A percentile compares a stretch with the other conserved stretches of the same genome.
Evolutionary conservation across 2,888 invertebrate species (phyloP).

Genomic region (Ochropleura leucogaster): DNA sequence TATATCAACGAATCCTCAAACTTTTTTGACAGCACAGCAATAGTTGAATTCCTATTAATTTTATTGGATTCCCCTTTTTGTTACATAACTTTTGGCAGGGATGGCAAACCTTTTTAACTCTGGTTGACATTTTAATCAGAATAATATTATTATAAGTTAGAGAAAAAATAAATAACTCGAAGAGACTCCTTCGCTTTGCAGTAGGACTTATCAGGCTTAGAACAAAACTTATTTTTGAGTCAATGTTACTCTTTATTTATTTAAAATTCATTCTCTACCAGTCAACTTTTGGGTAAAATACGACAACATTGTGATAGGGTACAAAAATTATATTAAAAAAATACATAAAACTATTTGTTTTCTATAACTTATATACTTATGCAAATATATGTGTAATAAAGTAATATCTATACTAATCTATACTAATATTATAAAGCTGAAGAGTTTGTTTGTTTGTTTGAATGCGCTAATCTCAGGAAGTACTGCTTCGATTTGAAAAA

Average conservation of each 20-base stretch:
- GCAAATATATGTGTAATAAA: no score
- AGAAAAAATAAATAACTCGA: background rate
- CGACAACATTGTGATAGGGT: no score
- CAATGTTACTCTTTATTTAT: background rate
- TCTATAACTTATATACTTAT: no score
- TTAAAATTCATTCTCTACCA: no score
- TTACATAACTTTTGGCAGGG: slow-evolving; percentile 27
- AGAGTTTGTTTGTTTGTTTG: no score
- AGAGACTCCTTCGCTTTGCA: background rate
- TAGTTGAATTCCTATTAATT: slow-evolving; percentile 62
- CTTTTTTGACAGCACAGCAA: slow-evolving; percentile 64
- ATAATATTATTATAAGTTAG: background rate
- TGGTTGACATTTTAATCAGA: background rate
- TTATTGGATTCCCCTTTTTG: slow-evolving; percentile 54
- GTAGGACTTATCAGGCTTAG: background rate
- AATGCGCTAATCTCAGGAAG: no score
- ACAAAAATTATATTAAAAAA: no score
- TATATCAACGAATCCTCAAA: slow-evolving; percentile 61
- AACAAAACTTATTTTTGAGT: background rate
- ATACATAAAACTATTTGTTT: no score
- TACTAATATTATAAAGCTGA: no score
- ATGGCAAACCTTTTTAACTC: slow-evolving; percentile 1
- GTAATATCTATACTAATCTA: no score
- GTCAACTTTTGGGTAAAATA: no score
- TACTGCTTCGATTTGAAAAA: no score